Base-by-base conservation (phyloP, 2,888 invertebrate genomes). In the Metacarcinus magister region DNA sequence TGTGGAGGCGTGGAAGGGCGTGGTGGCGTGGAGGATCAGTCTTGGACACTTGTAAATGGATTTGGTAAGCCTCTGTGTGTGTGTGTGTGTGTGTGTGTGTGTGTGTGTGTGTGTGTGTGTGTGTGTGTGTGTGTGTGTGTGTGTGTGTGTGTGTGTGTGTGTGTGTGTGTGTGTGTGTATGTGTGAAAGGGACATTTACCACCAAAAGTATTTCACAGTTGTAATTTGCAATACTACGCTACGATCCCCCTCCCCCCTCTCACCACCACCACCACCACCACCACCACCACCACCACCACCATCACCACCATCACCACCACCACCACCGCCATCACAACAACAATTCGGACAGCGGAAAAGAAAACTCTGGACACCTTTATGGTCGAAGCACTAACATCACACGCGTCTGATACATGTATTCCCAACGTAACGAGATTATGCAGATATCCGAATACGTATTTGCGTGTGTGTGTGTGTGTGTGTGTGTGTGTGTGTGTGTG, bases 401-500 rank as follows among this genome's bases (percentile, higher is more conserved):
- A 82, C 82, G 82, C 32, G 82, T 82, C 82, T 82, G 32, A 32
- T 82, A 82, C 32, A 8, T 23, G 82, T 82, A 82, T 82, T 82
- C 8, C 28, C 28, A 82, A 32, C 67, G 82, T 32, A 82, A 82
- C 82, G 82, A 82, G 32, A 82, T 32, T 82, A 82, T 82, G 82
- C 82, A 82, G 32, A 82, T 82, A 32, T 28, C 10, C 13, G 93
- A 32, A 54, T 60, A 54, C 32, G n/a, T 32, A 39, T 54, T 13
- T 60, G 60, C 7, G 93, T 32, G 93, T 54, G 60, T 32, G 60
- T 54, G 32, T 60, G 93, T 54, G 93, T 60, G 93, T 54, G 93
- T 60, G 93, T 54, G 93, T 60, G 93, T 54, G 93, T 60, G 93
- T 54, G 93, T 48, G 93, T 54, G 93, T 54, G 93, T 32, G 93